These are phyloP conservation scores for Tethya wilhelma DNA, from an alignment of 37 sponge, comb jelly and placozoan genomes.

Conservation along the genomic window DNA sequence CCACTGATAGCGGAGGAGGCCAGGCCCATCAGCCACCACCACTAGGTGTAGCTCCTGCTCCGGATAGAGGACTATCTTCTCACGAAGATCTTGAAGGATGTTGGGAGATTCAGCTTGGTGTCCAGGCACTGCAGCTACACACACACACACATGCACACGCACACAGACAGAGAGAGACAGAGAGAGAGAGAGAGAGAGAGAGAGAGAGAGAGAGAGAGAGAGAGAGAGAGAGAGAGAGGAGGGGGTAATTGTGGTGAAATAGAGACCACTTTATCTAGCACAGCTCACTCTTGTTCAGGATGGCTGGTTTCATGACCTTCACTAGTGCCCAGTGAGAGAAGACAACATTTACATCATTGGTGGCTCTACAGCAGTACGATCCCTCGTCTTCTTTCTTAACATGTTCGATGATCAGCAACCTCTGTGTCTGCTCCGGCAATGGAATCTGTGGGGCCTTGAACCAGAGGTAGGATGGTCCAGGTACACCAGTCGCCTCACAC, in stretches of 20 bases:
- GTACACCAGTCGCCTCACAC: conserved; percentile 79
- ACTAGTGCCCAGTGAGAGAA: conserved; percentile 85
- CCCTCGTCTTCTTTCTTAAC: conserved; percentile 48
- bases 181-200: not conserved
- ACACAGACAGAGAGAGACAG: not conserved
- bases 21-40: conserved; percentile 2
- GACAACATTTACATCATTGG: conserved; percentile 53
- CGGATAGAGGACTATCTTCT: not conserved
- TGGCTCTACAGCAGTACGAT: conserved; percentile 80
- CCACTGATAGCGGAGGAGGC: conserved; percentile 76
- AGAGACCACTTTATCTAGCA: not conserved
- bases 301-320: conserved; percentile 46
- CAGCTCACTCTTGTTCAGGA: not conserved
- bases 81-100: not conserved
- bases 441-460: conserved; percentile 62
- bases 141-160: too few relatives aligned
- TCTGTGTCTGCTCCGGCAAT: conserved; percentile 47
- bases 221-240: not conserved
- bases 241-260: not conserved
- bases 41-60: conserved; percentile 10
- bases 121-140: too few relatives aligned
- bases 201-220: not conserved
- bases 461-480: conserved; percentile 79
- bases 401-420: conserved; percentile 28
- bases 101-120: not conserved